Evolutionary conservation across 2,888 invertebrate species (phyloP).

Genomic region (Sceliomorpha sp.): DNA sequence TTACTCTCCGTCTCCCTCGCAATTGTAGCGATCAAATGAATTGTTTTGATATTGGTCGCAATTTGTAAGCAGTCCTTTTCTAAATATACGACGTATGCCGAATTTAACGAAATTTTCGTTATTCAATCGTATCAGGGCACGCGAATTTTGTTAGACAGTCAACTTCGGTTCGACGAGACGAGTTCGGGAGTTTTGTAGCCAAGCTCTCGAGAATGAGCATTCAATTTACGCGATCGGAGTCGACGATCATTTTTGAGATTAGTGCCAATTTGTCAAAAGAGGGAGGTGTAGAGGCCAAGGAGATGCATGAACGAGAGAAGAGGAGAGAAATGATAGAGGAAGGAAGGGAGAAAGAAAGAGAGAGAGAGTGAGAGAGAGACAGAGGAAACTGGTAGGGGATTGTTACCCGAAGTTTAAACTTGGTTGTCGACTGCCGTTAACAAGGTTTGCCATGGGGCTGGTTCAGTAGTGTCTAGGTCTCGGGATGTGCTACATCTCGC

Average conservation of each 20-base stretch:
- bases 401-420: slow-evolving; percentile 80
- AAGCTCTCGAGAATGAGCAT: not conserved
- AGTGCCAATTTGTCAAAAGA: slow-evolving; percentile 16
- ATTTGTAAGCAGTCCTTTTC: slow-evolving; percentile 13
- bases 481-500: slow-evolving; percentile 77
- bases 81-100: slow-evolving; percentile 6
- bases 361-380: slow-evolving; percentile 55
- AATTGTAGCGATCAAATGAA: slow-evolving; percentile 48
- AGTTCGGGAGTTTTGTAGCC: not conserved
- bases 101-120: too few species aligned
- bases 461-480: slow-evolving; percentile 80
- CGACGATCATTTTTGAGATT: not conserved
- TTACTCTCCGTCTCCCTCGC: slow-evolving; percentile 59
- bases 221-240: too few species aligned
- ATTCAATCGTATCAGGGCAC: too few species aligned
- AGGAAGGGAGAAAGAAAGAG: slow-evolving; percentile 41
- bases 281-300: slow-evolving; percentile 25
- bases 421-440: slow-evolving; percentile 80
- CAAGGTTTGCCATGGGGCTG: slow-evolving; percentile 79
- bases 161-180: not conserved
- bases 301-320: slow-evolving; percentile 32
- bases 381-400: slow-evolving; percentile 72
- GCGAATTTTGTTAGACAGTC: not conserved
- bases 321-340: slow-evolving; percentile 52
- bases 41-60: slow-evolving; percentile 19